A percentile compares a stretch with the other conserved stretches of the same genome.
phyloP scores from a whole-genome alignment of 2,888 invertebrate species.

The Auanema sp. region DNA sequence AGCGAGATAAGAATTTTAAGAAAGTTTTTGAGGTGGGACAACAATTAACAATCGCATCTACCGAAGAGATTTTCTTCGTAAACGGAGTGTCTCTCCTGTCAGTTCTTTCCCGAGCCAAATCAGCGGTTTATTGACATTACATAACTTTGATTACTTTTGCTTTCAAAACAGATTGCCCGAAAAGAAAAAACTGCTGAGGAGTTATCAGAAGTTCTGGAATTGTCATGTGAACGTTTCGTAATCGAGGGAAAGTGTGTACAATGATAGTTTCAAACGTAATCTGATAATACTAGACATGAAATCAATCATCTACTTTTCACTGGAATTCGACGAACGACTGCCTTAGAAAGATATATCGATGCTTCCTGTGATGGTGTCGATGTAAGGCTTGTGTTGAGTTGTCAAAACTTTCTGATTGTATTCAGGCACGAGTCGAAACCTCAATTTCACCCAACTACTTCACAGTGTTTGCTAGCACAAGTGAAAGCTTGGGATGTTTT shows the following conservation, averaged over 20 bases:
- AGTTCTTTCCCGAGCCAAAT: slow-evolving; percentile 40
- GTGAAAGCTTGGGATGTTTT: slow-evolving; percentile 44
- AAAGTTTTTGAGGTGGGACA: slow-evolving; percentile 42
- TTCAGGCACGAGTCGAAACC: slow-evolving; percentile 38
- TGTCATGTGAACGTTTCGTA: slow-evolving; percentile 40
- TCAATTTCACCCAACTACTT: slow-evolving; percentile 43
- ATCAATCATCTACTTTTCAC: slow-evolving; percentile 21
- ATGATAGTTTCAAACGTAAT: no score
- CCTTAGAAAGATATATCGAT: slow-evolving; percentile 48
- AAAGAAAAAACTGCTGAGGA: slow-evolving; percentile 41
- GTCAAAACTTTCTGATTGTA: neutral
- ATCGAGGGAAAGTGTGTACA: slow-evolving; percentile 23
- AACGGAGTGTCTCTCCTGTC: slow-evolving; percentile 46
- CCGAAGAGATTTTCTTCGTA: slow-evolving; percentile 36
- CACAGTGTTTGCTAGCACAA: slow-evolving; percentile 44
- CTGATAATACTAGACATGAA: no score
- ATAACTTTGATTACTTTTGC: neutral
- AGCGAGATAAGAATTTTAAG: neutral
- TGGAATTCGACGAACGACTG: slow-evolving; percentile 35
- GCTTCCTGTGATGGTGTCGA: slow-evolving; percentile 40
- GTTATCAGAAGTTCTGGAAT: slow-evolving; percentile 44
- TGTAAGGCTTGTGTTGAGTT: slow-evolving; percentile 16
- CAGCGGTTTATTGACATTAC: slow-evolving; percentile 24
- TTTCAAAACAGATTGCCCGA: slow-evolving; percentile 30
- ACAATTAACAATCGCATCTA: slow-evolving; percentile 33